Evolutionary conservation across 1,140 invertebrate species (phyloP).

Genomic region (Reticulitermes speratus): DNA sequence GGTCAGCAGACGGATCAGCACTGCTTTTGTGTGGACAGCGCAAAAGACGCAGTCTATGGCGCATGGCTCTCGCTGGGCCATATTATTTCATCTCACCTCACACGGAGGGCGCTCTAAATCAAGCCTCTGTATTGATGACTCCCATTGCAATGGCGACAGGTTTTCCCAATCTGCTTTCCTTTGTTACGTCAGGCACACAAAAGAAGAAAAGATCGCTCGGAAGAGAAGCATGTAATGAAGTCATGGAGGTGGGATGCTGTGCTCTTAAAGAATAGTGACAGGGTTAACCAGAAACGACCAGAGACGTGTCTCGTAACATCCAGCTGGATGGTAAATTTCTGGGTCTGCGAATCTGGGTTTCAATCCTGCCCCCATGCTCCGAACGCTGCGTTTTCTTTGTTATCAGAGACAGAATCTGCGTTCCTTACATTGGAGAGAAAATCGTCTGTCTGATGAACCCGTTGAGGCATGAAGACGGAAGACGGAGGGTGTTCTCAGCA

Average conservation of each 20-base stretch:
- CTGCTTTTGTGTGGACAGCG: too few relatives aligned
- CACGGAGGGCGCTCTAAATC: background rate
- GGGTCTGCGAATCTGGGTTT: too few relatives aligned
- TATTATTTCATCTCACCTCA: background rate
- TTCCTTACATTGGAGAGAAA: too few relatives aligned
- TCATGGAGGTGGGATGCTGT: background rate
- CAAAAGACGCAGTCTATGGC: background rate
- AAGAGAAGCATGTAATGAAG: background rate
- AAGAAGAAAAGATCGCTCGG: background rate
- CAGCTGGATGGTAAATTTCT: too few relatives aligned
- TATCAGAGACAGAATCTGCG: too few relatives aligned
- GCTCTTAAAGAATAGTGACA: background rate
- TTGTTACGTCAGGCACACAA: constrained; percentile 18
- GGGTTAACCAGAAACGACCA: background rate
- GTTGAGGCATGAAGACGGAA: too few relatives aligned
- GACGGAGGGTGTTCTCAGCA: too few relatives aligned
- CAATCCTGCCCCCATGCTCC: too few relatives aligned
- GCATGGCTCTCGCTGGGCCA: background rate
- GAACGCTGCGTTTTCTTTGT: too few relatives aligned
- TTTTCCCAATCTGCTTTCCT: constrained; percentile 5
- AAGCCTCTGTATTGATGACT: background rate
- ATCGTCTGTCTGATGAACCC: too few relatives aligned
- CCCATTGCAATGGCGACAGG: background rate
- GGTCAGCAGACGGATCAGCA: too few relatives aligned
- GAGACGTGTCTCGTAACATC: background rate